phyloP scores from a whole-genome alignment of 2,888 invertebrate species.

The Clostera curtula region DNA sequence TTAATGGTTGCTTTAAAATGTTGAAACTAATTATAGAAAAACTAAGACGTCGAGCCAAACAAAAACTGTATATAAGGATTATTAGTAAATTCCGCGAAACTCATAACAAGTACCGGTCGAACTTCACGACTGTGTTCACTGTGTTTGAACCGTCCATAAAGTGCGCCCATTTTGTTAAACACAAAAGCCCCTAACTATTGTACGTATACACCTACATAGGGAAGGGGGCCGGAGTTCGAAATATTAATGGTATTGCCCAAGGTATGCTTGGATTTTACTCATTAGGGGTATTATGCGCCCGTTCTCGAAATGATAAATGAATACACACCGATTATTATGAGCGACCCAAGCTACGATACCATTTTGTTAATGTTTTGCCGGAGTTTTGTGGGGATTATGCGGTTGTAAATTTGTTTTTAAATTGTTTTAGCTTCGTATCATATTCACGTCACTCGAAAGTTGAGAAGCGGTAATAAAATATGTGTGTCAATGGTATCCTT shows the following conservation, averaged over 20 bases:
- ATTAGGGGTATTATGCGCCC: constrained; percentile 68
- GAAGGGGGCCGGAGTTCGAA: constrained; percentile 48
- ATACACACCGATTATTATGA: constrained; percentile 46
- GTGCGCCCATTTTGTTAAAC: constrained; percentile 13
- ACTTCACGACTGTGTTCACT: neutral
- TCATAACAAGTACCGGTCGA: no score
- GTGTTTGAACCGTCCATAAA: constrained; percentile 4
- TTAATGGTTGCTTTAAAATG: no score
- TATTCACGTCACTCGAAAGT: no score
- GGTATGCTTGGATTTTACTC: constrained; percentile 72
- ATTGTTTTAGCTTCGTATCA: constrained; percentile 23
- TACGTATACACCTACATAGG: constrained; percentile 19
- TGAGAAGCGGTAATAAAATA: no score
- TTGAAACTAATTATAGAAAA: no score
- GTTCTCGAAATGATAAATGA: constrained; percentile 69
- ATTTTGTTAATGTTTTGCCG: constrained; percentile 56
- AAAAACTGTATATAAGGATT: no score
- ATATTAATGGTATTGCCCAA: constrained; percentile 67
- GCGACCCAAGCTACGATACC: constrained; percentile 39
- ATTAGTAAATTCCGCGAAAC: no score
- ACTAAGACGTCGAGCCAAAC: no score
- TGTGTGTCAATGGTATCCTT: no score
- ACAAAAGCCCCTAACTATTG: constrained; percentile 19
- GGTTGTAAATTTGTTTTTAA: constrained; percentile 21
- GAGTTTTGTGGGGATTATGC: constrained; percentile 36